Conservation (phyloP, 2,888 invertebrate genomes). For the Horisme vitalbata region DNA sequence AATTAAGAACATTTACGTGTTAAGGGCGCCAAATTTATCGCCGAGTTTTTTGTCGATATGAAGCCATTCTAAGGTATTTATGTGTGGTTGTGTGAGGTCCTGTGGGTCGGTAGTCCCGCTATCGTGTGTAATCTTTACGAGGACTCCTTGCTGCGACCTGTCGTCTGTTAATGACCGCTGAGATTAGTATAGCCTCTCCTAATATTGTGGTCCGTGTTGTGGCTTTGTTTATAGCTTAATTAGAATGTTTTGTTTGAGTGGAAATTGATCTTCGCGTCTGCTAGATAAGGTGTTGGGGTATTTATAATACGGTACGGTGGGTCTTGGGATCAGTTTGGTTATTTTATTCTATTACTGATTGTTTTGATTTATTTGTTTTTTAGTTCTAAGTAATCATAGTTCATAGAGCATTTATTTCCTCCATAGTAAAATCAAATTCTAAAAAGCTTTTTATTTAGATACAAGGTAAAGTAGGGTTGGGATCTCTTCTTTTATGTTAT, state of each 20-base stretch:
- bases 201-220: slow-evolving; percentile 76
- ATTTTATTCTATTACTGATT: background rate
- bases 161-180: slow-evolving; percentile 76
- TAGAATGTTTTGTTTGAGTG: slow-evolving; percentile 80
- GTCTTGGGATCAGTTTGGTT: slow-evolving; percentile 22
- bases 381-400: no score
- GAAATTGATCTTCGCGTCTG: slow-evolving; percentile 66
- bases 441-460: no score
- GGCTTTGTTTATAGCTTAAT: slow-evolving; percentile 82
- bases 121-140: slow-evolving; percentile 81
- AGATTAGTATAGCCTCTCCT: slow-evolving; percentile 68
- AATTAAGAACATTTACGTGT: slow-evolving; percentile 81
- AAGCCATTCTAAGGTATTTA: slow-evolving; percentile 77
- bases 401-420: no score
- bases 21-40: slow-evolving; percentile 81
- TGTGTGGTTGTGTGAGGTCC: slow-evolving; percentile 79
- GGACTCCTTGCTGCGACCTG: slow-evolving; percentile 76
- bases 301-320: slow-evolving; percentile 74
- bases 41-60: slow-evolving; percentile 80
- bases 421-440: no score
- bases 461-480: no score
- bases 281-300: slow-evolving; percentile 78
- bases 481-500: no score
- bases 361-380: background rate
- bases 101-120: slow-evolving; percentile 72